These are phyloP conservation scores for Microtus richardsoni DNA, from an alignment of 2,113 vertebrate species.

Conservation along the genomic window DNA sequence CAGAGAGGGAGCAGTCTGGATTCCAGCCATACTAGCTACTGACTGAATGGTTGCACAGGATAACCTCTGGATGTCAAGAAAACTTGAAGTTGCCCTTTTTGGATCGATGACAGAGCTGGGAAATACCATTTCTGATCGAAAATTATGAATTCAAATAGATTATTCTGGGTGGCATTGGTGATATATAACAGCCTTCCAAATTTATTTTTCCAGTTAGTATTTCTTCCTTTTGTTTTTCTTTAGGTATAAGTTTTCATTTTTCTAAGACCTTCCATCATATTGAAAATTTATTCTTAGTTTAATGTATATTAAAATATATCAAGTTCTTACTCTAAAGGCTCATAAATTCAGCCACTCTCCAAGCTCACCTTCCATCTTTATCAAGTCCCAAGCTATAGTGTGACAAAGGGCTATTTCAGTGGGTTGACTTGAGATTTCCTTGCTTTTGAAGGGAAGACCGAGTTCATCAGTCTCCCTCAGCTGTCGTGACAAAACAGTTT, in stretches of 20 bases:
- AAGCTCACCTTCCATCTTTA: conserved; percentile 1
- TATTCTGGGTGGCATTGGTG: background rate
- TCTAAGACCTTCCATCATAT: background rate
- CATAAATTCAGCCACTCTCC: conserved; percentile 23
- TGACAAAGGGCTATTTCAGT: background rate
- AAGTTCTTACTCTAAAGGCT: conserved; percentile 25
- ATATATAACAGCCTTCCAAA: background rate
- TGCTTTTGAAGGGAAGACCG: background rate
- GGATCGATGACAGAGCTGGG: background rate
- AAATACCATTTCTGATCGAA: conserved; percentile 45
- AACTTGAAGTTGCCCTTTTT: conserved; percentile 44
- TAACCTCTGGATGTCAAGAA: background rate
- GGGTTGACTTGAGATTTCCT: background rate
- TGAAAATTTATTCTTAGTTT: conserved; percentile 59
- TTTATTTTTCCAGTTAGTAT: conserved; percentile 29
- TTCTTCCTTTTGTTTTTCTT: conserved; percentile 6
- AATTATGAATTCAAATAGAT: conserved; percentile 53
- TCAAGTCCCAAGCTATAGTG: background rate
- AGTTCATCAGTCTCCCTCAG: background rate
- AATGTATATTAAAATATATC: conserved; percentile 38
- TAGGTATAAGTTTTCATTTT: conserved; percentile 58
- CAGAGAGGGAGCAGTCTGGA: too few relatives aligned
- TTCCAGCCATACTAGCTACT: background rate
- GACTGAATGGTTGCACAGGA: background rate
- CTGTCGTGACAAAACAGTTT: background rate